A percentile compares a stretch with the other conserved stretches of the same genome.
Evolutionary conservation across 2,888 invertebrate species (phyloP).

Genomic region (Acanthopleura granulata): DNA sequence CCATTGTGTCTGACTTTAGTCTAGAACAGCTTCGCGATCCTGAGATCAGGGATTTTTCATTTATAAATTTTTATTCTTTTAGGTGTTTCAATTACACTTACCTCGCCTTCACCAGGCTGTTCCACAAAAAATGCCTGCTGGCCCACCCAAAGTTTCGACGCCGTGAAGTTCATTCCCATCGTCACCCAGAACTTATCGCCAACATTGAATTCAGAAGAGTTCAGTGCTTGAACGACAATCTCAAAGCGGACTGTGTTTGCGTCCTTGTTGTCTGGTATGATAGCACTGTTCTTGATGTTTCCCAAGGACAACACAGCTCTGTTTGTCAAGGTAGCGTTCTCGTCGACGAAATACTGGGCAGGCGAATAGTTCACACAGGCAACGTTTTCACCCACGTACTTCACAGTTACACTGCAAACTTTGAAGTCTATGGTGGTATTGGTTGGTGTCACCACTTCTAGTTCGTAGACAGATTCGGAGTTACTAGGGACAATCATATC

Average conservation of each 20-base stretch:
- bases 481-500: constrained; percentile 31
- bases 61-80: too few species aligned
- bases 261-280: not conserved
- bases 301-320: constrained; percentile 28
- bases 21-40: too few species aligned
- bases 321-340: constrained; percentile 21
- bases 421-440: constrained; percentile 2
- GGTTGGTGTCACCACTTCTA: constrained; percentile 42
- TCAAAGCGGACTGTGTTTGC: constrained; percentile 3
- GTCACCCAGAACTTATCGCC: constrained; percentile 25
- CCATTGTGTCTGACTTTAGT: too few species aligned
- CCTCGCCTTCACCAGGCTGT: not conserved
- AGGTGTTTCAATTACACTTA: not conserved
- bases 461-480: constrained; percentile 31
- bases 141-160: constrained; percentile 32
- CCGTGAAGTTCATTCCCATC: constrained; percentile 26
- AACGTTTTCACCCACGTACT: constrained; percentile 28
- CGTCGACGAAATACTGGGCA: constrained; percentile 23
- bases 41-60: too few species aligned
- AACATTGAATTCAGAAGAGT: constrained; percentile 13
- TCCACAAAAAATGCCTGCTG: constrained; percentile 17
- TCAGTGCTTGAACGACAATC: constrained; percentile 11
- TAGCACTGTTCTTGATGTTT: constrained; percentile 27
- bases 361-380: constrained; percentile 30
- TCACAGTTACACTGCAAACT: constrained; percentile 14